Conservation (phyloP, 2,113 vertebrate genomes). For the Orthonyx spaldingii region DNA sequence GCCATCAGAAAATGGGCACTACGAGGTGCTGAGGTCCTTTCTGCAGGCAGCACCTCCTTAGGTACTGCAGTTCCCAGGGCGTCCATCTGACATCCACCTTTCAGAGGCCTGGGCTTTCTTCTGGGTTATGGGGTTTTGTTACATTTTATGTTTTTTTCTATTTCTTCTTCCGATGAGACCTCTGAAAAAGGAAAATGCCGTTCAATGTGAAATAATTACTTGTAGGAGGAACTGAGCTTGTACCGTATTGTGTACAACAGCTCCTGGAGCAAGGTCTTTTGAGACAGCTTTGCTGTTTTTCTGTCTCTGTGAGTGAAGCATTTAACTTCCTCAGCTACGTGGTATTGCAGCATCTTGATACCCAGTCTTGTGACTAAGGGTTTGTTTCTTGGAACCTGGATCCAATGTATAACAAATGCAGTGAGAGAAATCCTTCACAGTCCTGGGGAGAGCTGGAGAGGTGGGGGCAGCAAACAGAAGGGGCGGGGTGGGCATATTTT, state of each 20-base stretch:
- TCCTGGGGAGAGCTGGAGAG: neutral
- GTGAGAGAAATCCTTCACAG: neutral
- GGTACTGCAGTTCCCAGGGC: neutral
- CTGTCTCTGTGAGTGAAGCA: neutral
- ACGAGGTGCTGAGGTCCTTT: neutral
- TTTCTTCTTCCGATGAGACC: neutral
- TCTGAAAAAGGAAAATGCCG: neutral
- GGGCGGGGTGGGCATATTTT: neutral
- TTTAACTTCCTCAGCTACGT: neutral
- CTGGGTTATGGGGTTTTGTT: neutral
- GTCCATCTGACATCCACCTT: neutral
- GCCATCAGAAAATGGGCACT: rapidly evolving
- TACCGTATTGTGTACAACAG: neutral
- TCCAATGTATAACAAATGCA: neutral
- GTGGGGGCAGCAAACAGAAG: too few relatives aligned
- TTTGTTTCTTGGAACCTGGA: neutral
- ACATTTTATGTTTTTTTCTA: rapidly evolving
- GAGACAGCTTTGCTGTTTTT: neutral
- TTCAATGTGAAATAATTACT: neutral
- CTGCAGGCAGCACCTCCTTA: neutral
- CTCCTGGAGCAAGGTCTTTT: neutral
- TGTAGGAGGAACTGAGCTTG: neutral
- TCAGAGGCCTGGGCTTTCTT: neutral
- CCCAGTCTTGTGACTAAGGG: neutral
- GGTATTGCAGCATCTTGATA: neutral